Evolutionary conservation across 2,797 vertebrate species (phyloP), one percentile per base, ranked within the genome.

Genomic region (Podarcis siculus): DNA sequence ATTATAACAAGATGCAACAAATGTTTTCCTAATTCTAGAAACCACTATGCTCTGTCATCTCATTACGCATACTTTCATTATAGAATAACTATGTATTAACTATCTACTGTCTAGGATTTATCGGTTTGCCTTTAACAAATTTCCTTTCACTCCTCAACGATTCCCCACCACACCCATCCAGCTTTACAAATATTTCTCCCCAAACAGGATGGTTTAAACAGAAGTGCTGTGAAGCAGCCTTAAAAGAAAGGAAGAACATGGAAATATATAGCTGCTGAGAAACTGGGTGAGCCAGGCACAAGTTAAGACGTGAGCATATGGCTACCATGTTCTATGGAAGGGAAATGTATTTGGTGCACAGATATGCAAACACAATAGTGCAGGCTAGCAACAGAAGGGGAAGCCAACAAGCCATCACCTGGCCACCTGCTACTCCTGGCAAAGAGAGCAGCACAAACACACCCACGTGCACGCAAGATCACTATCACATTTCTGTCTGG

Each of bases 361-460:
- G 79, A 32, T 77, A 89, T 78, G 79, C 32, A 89, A 89, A 89
- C 45, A 78, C 25, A 58, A 71, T 15, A 32, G 67, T 42, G 39
- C 30, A 67, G 45, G 79, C 21, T 58, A 90, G 78, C 81, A 83
- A 75, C 82, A 84, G 55, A 66, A 64, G 55, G 73, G 15, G 37
- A 83, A 78, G 42, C 64, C 45, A 79, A 75, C n/a, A 45, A 64
- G 67, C 58, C 83, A 81, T 42, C 39, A 7, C 39, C 61, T 66
- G 72, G 83, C n/a, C 69, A 80, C 32, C 12, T 83, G 76, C 49
- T 75, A 83, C 86, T 39, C 19, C 35, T 76, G 30, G 32, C 55
- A 81, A 39, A 55, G 27, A 10, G 37, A 42, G 5, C 69, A 76
- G 8, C 5, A 64, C 32, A n/a, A 39, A 55, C 21, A 77, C 78